Conservation (phyloP, 35 echinoderm and acorn worm genomes). For the Heliocidaris tuberculata region DNA sequence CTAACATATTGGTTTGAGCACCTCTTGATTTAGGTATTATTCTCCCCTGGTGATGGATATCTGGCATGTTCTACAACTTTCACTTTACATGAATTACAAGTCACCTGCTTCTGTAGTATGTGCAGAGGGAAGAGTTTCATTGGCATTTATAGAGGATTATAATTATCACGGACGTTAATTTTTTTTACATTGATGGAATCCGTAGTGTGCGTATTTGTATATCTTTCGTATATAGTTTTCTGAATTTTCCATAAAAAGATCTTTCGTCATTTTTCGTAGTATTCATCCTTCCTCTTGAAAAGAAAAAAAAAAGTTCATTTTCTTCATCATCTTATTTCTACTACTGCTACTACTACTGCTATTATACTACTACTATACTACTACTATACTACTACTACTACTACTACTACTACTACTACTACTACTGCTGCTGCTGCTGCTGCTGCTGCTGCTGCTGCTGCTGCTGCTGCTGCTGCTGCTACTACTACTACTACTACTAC, state of each 20-base stretch:
- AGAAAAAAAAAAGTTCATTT: too few relatives aligned
- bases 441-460: neutral
- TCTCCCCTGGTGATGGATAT: neutral
- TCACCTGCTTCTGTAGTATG: neutral
- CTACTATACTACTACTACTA: conserved; percentile 28
- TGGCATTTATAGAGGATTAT: neutral
- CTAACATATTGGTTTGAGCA: conserved; percentile 3
- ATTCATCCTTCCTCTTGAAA: too few relatives aligned
- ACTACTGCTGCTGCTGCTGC: neutral
- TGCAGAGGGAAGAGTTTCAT: neutral
- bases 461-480: neutral
- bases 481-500: conserved; percentile 33
- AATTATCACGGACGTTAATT: too few relatives aligned
- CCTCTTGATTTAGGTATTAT: neutral
- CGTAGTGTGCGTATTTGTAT: too few relatives aligned
- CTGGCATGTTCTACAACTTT: neutral
- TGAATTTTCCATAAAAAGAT: too few relatives aligned
- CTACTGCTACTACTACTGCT: neutral
- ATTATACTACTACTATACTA: too few relatives aligned
- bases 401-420: conserved; percentile 35
- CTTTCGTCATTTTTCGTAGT: too few relatives aligned
- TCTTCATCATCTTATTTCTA: neutral
- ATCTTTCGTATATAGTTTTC: too few relatives aligned
- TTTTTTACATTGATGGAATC: too few relatives aligned
- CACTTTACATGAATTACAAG: neutral